A percentile compares a stretch with the other conserved stretches of the same genome.
phyloP scores from a whole-genome alignment of 1,140 invertebrate species.

The Manduca sexta region DNA sequence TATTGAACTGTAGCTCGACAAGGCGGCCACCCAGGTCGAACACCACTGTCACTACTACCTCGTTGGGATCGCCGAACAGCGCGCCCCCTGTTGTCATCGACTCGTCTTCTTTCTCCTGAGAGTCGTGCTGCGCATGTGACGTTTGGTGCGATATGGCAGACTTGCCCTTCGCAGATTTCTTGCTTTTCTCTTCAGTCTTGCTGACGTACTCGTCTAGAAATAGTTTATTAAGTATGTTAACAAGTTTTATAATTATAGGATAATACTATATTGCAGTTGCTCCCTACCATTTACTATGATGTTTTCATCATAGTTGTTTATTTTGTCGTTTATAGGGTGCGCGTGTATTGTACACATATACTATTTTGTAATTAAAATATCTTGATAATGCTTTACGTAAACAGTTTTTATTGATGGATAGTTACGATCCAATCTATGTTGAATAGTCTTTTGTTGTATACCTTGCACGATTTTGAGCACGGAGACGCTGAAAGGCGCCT shows the following conservation, averaged over 20 bases:
- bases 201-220: constrained; percentile 20
- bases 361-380: no score
- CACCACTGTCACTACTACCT: constrained; percentile 6
- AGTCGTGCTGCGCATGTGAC: neutral
- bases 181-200: constrained; percentile 10
- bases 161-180: constrained; percentile 8
- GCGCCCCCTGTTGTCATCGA: neutral
- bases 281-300: no score
- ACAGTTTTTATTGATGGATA: no score
- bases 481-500: constrained; percentile 16
- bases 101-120: neutral
- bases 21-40: constrained; percentile 5
- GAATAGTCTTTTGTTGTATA: neutral
- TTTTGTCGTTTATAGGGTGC: no score
- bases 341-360: no score
- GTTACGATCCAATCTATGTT: no score
- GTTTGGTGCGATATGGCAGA: neutral
- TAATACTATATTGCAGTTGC: no score
- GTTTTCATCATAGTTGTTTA: no score
- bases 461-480: constrained; percentile 2
- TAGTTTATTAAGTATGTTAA: neutral
- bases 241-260: no score
- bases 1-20: constrained; percentile 14
- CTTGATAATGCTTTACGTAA: no score
- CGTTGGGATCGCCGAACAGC: neutral